These are phyloP conservation scores for Agapetus fuscipes DNA, from an alignment of 2,888 invertebrate genomes.

Conservation along the genomic window DNA sequence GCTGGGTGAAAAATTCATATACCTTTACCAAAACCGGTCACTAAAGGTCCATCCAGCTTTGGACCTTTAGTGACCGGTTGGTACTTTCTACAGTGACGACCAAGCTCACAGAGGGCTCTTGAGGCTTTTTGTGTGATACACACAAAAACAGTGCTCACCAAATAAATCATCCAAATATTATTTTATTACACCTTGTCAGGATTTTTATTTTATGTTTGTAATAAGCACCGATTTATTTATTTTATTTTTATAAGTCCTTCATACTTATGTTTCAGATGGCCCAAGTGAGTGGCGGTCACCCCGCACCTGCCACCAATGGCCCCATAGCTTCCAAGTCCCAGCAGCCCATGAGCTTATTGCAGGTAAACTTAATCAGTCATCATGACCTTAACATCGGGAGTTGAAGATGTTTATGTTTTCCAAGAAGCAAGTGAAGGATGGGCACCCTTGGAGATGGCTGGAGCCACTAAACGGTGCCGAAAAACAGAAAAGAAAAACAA, in stretches of 20 bases:
- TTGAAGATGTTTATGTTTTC: no score
- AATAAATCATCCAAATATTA: neutral
- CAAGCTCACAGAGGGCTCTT: no score
- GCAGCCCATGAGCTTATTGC: conserved; percentile 47
- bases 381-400: no score
- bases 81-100: no score
- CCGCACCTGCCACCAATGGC: conserved; percentile 49
- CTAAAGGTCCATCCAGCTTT: no score
- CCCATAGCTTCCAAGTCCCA: conserved; percentile 32
- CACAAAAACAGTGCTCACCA: neutral
- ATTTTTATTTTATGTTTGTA: neutral
- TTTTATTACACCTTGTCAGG: neutral
- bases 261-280: conserved; percentile 43
- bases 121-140: neutral
- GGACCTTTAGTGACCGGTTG: no score
- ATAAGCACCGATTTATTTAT: conserved; percentile 4
- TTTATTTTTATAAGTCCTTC: conserved; percentile 8
- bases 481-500: no score
- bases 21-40: no score
- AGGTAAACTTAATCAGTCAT: conserved; percentile 36
- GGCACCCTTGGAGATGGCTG: no score
- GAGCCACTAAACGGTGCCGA: no score
- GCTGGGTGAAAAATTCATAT: no score
- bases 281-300: conserved; percentile 59
- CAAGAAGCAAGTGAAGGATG: no score